phyloP scores from a whole-genome alignment of 2,113 vertebrate species.

The Misgurnus anguillicaudatus region DNA sequence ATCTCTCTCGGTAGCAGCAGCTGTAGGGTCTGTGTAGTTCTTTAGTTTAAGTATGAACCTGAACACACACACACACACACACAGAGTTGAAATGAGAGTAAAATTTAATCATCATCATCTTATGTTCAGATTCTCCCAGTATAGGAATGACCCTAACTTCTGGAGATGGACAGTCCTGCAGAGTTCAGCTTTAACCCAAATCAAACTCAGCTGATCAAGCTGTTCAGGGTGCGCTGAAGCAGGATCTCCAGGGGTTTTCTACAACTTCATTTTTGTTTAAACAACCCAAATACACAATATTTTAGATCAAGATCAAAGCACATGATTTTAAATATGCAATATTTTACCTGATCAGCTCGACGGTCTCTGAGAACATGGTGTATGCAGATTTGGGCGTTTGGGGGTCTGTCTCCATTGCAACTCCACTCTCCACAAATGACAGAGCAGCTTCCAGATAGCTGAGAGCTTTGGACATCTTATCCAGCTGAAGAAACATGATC shows the following conservation, averaged over 20 bases:
- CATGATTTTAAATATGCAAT: conserved; percentile 45
- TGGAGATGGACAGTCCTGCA: too few species aligned
- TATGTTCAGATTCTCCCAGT: too few species aligned
- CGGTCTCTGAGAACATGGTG: conserved; percentile 85
- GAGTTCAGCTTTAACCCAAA: too few species aligned
- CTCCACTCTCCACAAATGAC: conserved; percentile 87
- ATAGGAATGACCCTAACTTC: too few species aligned
- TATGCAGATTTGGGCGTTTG: conserved; percentile 82
- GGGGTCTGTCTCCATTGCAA: conserved; percentile 83
- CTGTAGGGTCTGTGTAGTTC: conserved; percentile 73
- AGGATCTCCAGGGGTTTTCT: too few species aligned
- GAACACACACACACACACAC: neutral
- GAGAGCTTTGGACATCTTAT: conserved; percentile 86
- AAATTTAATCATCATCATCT: too few species aligned
- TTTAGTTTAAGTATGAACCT: conserved; percentile 87
- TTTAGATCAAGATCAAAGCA: too few species aligned
- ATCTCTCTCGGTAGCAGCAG: conserved; percentile 79
- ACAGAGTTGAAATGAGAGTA: too few species aligned
- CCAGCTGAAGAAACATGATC: conserved; percentile 67
- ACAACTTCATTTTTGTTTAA: too few species aligned
- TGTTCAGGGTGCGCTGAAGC: too few species aligned
- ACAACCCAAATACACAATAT: too few species aligned
- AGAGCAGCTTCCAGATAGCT: conserved; percentile 89
- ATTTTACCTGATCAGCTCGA: conserved; percentile 86
- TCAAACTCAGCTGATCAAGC: too few species aligned